phyloP scores from a whole-genome alignment of 2,888 invertebrate species.

The Erebia aethiops region DNA sequence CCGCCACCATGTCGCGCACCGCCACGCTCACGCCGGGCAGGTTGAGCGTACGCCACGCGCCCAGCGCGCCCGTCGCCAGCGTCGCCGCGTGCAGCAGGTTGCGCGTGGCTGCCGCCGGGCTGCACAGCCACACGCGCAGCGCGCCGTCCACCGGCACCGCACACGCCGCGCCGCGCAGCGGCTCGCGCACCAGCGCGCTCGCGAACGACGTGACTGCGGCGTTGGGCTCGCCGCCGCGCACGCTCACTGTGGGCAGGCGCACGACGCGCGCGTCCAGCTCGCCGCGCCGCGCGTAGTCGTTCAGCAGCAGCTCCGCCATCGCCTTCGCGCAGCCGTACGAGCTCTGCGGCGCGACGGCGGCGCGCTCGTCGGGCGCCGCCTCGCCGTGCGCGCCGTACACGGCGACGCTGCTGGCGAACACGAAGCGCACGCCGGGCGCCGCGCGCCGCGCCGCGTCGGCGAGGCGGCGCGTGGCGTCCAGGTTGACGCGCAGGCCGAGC shows the following conservation, averaged over 20 bases:
- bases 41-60: constrained; percentile 57
- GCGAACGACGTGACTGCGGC: constrained; percentile 72
- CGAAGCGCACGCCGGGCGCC: constrained; percentile 53
- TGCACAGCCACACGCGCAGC: constrained; percentile 63
- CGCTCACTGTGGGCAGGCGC: constrained; percentile 69
- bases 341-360: constrained; percentile 62
- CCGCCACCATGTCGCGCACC: constrained; percentile 58
- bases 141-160: constrained; percentile 58
- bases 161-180: constrained; percentile 56
- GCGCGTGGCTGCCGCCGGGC: constrained; percentile 58
- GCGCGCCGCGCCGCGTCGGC: constrained; percentile 58
- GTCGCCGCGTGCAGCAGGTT: constrained; percentile 61
- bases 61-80: constrained; percentile 50
- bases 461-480: constrained; percentile 66
- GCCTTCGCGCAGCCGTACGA: constrained; percentile 73
- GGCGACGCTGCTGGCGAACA: constrained; percentile 65
- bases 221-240: constrained; percentile 67
- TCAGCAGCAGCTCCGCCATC: constrained; percentile 66
- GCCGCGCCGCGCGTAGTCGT: constrained; percentile 69
- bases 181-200: constrained; percentile 70
- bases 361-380: constrained; percentile 54
- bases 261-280: constrained; percentile 62
- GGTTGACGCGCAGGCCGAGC: constrained; percentile 64
- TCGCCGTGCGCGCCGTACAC: constrained; percentile 62
- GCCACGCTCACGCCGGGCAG: constrained; percentile 65